These are phyloP conservation scores for Vombatus ursinus DNA, from an alignment of 2,113 vertebrate genomes.

Conservation along the genomic window DNA sequence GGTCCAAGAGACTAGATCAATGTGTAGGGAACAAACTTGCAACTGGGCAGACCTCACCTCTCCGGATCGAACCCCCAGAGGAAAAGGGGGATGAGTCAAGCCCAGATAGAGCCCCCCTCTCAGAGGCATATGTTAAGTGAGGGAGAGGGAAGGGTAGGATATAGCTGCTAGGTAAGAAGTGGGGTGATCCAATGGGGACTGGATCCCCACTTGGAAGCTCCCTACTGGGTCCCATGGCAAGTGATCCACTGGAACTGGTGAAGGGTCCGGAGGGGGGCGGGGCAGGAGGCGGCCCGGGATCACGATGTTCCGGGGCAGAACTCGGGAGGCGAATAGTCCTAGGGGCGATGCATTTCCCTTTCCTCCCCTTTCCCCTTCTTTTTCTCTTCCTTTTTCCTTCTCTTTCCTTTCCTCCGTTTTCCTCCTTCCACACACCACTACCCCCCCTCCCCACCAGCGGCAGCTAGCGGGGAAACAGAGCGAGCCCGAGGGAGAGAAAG, in stretches of 20 bases:
- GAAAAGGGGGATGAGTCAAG: slow-evolving; percentile 38
- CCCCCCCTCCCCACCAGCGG: slow-evolving; percentile 47
- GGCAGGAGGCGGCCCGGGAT: slow-evolving; percentile 47
- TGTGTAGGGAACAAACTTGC: slow-evolving; percentile 65
- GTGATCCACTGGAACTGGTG: slow-evolving; percentile 12
- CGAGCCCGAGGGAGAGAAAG: not conserved
- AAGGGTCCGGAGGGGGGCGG: slow-evolving; percentile 58
- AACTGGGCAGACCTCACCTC: not conserved
- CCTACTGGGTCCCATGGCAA: slow-evolving; percentile 52
- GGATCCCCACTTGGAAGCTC: slow-evolving; percentile 29
- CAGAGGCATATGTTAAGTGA: not conserved
- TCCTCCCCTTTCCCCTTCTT: not conserved
- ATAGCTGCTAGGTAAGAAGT: slow-evolving; percentile 27
- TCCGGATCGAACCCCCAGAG: slow-evolving; percentile 3
- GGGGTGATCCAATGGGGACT: not conserved
- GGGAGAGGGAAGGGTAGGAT: not conserved
- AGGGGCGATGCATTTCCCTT: not conserved
- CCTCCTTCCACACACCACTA: slow-evolving; percentile 1
- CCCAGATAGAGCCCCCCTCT: not conserved
- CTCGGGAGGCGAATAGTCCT: not conserved
- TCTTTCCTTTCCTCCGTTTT: not conserved
- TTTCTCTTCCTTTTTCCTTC: not conserved
- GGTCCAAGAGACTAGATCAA: not conserved
- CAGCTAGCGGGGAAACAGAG: slow-evolving; percentile 14
- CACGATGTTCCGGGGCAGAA: slow-evolving; percentile 38